Evolutionary conservation across 37 sponge, comb jelly and placozoan genomes (phyloP), one percentile per base, ranked within the genome.

Genomic region (Dysidea cf. avara): DNA sequence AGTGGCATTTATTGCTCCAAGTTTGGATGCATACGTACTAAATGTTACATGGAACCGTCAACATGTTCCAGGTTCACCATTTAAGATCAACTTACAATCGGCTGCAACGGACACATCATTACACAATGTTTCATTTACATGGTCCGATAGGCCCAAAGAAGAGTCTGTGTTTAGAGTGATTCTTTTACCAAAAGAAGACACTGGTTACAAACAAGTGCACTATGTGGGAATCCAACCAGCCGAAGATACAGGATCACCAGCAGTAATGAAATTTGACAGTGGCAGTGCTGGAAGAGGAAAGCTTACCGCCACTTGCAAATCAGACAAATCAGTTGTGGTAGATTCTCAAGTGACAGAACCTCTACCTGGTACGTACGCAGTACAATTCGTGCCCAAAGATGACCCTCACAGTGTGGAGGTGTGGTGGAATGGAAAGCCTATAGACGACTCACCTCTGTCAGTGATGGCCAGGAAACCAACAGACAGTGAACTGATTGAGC

Each of bases 1-100:
- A 0, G 57, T 84, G 0, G 29, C 67, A 37, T 83, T 83, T 53
- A 54, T 50, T 17, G 68, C 83, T 4, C 48, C 56, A 13, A 39
- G 74, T 50, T 50, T 43, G 25, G 83, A 83, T 53, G 68, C 65
- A 26, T 83, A 83, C 69, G 30, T 56, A n/a, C 68, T 84, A 54
- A 49, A 58, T 3, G 49, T 83, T 29, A 26, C 29, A 2, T 86
- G 68, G 35, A 64, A 63, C 1, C 82, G 72, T 0, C 32, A 53
- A 5, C 85, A 78, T 29, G 72, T 89, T 0, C 61, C 75, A 3
- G 85, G 90, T 5, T 67, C 74, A 16, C 90, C 90, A 7, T 89
- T 89, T 71, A 75, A 56, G 39, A 56, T 86, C 48, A 83, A 83
- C 40, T 50, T 83, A 2, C 21, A 74, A 0, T 61, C 83, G n/a